Percentiles rank a stretch among this genome's conserved stretches.
Evolutionary conservation across 2,797 vertebrate species (phyloP).

Genomic region (Coregonus suidteri): DNA sequence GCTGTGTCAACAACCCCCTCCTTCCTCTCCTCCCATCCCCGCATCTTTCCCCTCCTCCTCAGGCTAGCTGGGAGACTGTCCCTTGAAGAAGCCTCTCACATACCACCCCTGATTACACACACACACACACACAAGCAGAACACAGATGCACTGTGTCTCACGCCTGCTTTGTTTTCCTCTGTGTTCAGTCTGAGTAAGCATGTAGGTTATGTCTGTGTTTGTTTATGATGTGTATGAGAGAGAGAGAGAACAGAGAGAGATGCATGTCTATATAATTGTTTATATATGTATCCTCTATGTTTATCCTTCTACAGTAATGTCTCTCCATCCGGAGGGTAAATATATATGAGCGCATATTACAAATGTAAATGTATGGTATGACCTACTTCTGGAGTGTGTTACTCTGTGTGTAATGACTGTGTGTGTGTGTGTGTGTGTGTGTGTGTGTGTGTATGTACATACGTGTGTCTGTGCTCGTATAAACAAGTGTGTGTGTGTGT

Average conservation of each 20-base stretch:
- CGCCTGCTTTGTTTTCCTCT: background rate
- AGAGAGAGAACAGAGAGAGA: background rate
- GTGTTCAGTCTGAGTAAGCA: constrained; percentile 28
- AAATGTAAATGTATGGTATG: background rate
- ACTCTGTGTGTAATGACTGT: constrained; percentile 1
- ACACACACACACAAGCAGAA: background rate
- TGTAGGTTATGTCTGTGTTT: constrained; percentile 15
- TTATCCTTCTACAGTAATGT: background rate
- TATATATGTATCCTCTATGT: background rate
- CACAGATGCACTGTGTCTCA: background rate
- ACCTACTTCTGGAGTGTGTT: background rate
- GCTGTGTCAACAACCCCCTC: constrained; percentile 1
- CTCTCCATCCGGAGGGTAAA: background rate
- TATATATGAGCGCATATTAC: background rate
- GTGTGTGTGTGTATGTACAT: background rate
- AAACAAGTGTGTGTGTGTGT: background rate
- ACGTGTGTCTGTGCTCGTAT: background rate
- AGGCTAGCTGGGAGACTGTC: constrained; percentile 33
- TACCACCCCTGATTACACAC: background rate
- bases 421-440: background rate
- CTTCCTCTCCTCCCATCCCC: constrained; percentile 12
- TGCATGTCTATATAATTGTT: background rate
- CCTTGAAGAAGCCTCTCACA: background rate
- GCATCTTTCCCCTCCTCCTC: background rate
- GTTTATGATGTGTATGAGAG: background rate